A percentile compares a stretch with the other conserved stretches of the same genome.
These are phyloP conservation scores for Zoanthus gigantus DNA, from an alignment of 92 coral and sea anemone genomes.

Conservation along the genomic window DNA sequence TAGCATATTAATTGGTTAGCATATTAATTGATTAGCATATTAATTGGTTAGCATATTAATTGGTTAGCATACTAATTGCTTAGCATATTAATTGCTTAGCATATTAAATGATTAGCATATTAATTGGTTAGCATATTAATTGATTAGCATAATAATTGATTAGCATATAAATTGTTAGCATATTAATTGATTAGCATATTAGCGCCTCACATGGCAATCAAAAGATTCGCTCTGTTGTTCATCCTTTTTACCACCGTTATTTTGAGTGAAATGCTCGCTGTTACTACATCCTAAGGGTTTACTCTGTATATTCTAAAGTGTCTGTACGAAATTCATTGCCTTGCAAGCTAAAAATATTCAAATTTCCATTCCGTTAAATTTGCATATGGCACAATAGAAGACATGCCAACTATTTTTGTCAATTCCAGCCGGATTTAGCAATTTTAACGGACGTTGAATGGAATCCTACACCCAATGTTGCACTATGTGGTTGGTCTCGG, in stretches of 20 bases:
- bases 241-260: not conserved
- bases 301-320: not conserved
- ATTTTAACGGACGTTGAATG: not conserved
- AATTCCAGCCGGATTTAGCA: not conserved
- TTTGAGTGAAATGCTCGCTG: not conserved
- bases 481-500: not conserved
- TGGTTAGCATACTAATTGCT: too few relatives aligned
- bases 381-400: not conserved
- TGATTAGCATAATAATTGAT: too few relatives aligned
- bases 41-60: too few relatives aligned
- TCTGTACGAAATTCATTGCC: not conserved
- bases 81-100: too few relatives aligned
- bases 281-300: conserved; percentile 3
- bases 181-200: too few relatives aligned
- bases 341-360: not conserved
- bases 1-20: too few relatives aligned
- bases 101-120: too few relatives aligned
- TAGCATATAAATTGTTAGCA: too few relatives aligned
- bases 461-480: not conserved
- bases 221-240: not conserved
- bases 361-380: not conserved
- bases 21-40: too few relatives aligned
- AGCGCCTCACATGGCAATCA: too few relatives aligned
- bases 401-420: not conserved
- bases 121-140: too few relatives aligned